Conservation (phyloP, 2,113 vertebrate species). For the Microcebus tavaratra region DNA sequence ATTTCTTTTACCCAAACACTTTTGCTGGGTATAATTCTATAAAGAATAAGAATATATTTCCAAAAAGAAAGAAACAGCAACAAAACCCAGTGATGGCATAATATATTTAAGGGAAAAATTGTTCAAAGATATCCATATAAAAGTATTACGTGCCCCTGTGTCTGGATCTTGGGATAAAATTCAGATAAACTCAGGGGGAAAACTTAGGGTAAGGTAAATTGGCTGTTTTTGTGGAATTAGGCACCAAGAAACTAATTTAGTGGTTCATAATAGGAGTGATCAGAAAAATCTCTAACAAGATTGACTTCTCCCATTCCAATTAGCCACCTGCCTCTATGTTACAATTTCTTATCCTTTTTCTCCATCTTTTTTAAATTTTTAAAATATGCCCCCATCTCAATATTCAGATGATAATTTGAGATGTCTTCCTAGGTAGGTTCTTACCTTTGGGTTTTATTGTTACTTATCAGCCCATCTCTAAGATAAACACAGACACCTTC, state of each 20-base stretch:
- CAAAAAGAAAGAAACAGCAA: neutral
- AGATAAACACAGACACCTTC: neutral
- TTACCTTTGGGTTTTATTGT: neutral
- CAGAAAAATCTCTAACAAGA: neutral
- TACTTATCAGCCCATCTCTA: neutral
- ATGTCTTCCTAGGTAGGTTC: neutral
- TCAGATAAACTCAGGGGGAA: neutral
- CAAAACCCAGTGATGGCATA: neutral
- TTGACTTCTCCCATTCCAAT: neutral
- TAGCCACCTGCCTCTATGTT: neutral
- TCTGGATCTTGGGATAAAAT: neutral
- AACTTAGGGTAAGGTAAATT: neutral
- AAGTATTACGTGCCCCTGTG: neutral
- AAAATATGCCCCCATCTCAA: neutral
- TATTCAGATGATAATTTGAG: neutral
- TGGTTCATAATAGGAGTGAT: neutral
- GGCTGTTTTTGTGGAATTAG: neutral
- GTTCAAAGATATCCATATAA: neutral
- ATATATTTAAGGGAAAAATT: neutral
- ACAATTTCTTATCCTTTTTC: neutral
- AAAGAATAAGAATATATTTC: neutral
- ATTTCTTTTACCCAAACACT: neutral
- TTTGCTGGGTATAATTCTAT: neutral
- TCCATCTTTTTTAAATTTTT: neutral
- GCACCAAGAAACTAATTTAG: neutral